These are phyloP conservation scores for Chamaetylas fuelleborni DNA, from an alignment of 2,113 vertebrate species.

Conservation along the genomic window DNA sequence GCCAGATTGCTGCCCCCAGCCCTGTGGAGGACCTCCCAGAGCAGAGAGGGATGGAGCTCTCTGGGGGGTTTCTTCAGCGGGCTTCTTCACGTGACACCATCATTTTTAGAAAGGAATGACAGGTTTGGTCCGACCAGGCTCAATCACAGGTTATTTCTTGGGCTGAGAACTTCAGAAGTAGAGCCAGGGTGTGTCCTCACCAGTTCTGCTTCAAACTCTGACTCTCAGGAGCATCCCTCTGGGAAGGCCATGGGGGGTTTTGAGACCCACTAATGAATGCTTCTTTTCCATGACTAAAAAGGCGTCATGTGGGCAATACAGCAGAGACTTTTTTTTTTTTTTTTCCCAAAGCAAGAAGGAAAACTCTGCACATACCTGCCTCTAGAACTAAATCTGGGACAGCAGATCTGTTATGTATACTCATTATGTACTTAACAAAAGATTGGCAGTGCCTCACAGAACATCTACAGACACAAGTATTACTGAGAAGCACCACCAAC, in stretches of 20 bases:
- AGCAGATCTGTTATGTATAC: background rate
- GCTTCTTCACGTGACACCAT: rapidly evolving
- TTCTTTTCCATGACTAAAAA: background rate
- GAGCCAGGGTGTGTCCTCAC: background rate
- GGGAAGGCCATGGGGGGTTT: background rate
- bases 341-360: background rate
- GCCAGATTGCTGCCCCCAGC: background rate
- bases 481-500: background rate
- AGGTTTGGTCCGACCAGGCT: background rate
- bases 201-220: background rate
- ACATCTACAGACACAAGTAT: background rate
- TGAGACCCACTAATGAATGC: background rate
- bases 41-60: background rate
- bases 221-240: background rate
- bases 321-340: background rate
- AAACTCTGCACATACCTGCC: background rate
- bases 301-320: background rate
- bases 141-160: background rate
- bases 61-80: background rate
- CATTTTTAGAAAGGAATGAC: background rate
- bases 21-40: background rate
- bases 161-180: background rate
- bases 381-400: background rate
- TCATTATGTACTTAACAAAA: background rate
- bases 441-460: background rate